phyloP scores from a whole-genome alignment of 2,888 invertebrate species.

The Dicyrtoma fusca region DNA sequence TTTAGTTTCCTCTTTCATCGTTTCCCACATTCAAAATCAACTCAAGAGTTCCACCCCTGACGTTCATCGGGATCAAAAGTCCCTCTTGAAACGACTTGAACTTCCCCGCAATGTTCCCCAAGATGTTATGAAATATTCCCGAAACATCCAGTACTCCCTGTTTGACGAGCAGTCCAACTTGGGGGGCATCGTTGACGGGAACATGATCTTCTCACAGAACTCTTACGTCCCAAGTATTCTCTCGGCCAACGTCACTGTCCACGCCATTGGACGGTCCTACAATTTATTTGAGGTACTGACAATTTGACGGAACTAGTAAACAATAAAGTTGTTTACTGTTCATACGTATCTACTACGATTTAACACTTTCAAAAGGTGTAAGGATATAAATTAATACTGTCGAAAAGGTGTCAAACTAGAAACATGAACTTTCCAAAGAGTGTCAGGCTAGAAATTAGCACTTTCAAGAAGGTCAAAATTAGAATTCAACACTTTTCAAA shows the following conservation, averaged over 20 bases:
- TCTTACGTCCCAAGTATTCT: constrained; percentile 77
- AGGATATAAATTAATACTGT: no score
- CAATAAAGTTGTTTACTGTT: no score
- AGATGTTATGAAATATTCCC: constrained; percentile 74
- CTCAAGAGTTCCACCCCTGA: constrained; percentile 77
- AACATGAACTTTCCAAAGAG: no score
- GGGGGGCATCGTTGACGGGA: constrained; percentile 71
- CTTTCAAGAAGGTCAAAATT: no score
- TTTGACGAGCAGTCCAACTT: constrained; percentile 73
- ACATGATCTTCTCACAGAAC: constrained; percentile 77
- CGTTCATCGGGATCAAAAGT: constrained; percentile 67
- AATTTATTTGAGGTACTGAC: constrained; percentile 73
- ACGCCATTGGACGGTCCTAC: constrained; percentile 76
- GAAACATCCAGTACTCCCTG: constrained; percentile 72
- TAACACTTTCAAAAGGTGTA: no score
- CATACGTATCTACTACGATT: no score
- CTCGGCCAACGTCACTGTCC: constrained; percentile 73
- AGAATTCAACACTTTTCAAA: no score
- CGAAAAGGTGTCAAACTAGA: no score
- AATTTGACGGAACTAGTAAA: no score
- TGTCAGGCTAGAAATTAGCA: no score
- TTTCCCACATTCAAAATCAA: constrained; percentile 76
- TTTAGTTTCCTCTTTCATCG: constrained; percentile 81
- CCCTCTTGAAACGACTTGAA: constrained; percentile 64
- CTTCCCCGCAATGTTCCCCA: constrained; percentile 67